Base-by-base conservation (phyloP, 2,888 invertebrate genomes). In the Drosophila siamana region DNA sequence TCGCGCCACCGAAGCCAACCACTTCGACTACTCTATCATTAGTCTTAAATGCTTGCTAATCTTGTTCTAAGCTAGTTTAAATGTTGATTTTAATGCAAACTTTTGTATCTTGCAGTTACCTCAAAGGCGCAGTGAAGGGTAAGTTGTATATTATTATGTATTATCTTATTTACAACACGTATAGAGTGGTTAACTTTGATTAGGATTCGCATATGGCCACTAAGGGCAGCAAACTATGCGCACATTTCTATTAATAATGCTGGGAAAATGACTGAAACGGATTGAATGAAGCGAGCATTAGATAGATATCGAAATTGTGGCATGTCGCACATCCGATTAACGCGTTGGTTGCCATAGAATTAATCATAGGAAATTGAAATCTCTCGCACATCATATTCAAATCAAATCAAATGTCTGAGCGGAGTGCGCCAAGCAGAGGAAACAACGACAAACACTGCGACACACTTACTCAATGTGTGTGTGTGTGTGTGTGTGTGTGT, bases 371-470 rank as follows among this genome's bases (percentile, higher is more conserved):
- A 77, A 77, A 74, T 74, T 74, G 62, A 38, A 77, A 77, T 66
- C 46, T 61, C 52, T 65, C 60, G 43, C 30, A 38, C 59, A 55
- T 41, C 54, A 55, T 61, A 70, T 70, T 70, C 41, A 57, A 71
- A 71, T 55, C 57, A 56, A 24, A 44, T 44, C 36, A 55, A 54
- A 16, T 52, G 52, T 52, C 40, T 26, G 52, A 24, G 38, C 24
- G 9, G 28, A n/a, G 98, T 95, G 98, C 30, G 11, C 9, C 30
- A n/a, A 5, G n/a, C 33, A 13, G 15, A 24, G 24, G 28, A 24
- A 30, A 30, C 11, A 4, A 30, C n/a, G n/a, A n/a, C n/a, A n/a
- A n/a, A 11, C 11, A 30, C 30, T 11, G 11, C 33, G 5, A 33
- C 33, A 33, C 33, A 33, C 33, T 33, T 33, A 33, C 11, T 28